A percentile compares a stretch with the other conserved stretches of the same genome.
phyloP scores from a whole-genome alignment of 2,113 vertebrate species.

The Rhegmatorhina hoffmannsi region DNA sequence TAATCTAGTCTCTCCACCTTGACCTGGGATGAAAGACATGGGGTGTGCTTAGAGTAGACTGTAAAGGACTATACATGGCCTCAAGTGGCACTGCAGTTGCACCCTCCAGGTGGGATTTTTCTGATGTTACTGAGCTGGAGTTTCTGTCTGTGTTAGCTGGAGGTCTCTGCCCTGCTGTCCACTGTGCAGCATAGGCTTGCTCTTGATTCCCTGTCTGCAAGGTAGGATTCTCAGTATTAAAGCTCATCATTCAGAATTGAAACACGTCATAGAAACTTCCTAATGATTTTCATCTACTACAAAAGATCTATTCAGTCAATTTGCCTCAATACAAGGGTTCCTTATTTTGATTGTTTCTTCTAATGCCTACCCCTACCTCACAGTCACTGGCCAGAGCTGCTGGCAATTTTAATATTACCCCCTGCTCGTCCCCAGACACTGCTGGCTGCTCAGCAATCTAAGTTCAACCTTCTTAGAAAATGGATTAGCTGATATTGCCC shows the following conservation, averaged over 20 bases:
- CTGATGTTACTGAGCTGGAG: background rate
- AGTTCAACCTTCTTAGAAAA: background rate
- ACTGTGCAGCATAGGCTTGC: background rate
- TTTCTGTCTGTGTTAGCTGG: background rate
- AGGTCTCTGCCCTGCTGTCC: background rate
- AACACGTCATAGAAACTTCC: background rate
- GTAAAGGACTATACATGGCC: background rate
- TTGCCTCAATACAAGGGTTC: background rate
- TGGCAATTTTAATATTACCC: background rate
- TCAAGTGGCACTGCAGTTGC: background rate
- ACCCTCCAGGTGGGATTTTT: background rate
- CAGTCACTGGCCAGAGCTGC: background rate
- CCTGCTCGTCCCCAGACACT: background rate
- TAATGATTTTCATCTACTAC: background rate
- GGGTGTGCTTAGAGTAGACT: background rate
- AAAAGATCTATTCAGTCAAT: background rate
- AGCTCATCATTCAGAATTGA: accelerated
- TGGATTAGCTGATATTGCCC: background rate
- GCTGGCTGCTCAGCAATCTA: background rate
- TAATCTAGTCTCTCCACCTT: background rate
- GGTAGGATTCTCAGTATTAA: background rate
- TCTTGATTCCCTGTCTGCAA: background rate
- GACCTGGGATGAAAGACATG: background rate
- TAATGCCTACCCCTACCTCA: background rate
- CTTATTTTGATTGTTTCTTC: background rate